phyloP scores from a whole-genome alignment of 2,113 vertebrate genomes.

The Danionella cerebrum region DNA sequence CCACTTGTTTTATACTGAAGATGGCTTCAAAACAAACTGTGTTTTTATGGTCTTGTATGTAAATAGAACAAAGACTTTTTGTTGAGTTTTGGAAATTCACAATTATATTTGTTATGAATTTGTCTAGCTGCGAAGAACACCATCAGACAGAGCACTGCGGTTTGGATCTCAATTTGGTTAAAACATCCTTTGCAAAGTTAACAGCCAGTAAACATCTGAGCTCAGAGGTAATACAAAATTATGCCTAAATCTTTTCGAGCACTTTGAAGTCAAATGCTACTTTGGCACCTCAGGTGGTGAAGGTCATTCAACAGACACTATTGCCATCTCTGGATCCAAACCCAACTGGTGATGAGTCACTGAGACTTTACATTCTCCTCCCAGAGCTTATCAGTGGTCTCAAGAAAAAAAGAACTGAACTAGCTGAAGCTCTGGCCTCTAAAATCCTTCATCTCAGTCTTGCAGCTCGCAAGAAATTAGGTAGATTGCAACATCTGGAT shows the following conservation, averaged over 20 bases:
- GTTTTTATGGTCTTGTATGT: no score
- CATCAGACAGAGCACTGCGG: slow-evolving; percentile 30
- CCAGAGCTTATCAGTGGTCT: slow-evolving; percentile 37
- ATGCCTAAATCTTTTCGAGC: no score
- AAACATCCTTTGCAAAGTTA: slow-evolving; percentile 36
- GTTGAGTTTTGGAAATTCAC: no score
- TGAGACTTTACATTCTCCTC: slow-evolving; percentile 46
- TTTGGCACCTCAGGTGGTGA: slow-evolving; percentile 28
- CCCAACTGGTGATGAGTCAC: slow-evolving; percentile 22
- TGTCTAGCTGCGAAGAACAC: slow-evolving; percentile 37
- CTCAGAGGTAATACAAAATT: slow-evolving; percentile 42
- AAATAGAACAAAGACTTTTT: no score
- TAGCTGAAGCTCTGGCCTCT: neutral
- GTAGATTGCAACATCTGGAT: slow-evolving; percentile 24
- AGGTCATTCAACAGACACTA: slow-evolving; percentile 10
- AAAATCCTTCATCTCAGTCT: slow-evolving; percentile 26
- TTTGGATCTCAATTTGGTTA: slow-evolving; percentile 38
- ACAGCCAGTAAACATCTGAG: slow-evolving; percentile 5
- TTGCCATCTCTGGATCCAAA: slow-evolving; percentile 21
- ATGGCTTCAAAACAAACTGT: no score
- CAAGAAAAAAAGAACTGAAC: neutral
- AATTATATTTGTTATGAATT: no score
- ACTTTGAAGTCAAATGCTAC: no score
- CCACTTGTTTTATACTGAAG: no score
- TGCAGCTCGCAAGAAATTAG: neutral